Percentiles rank a stretch among this genome's conserved stretches.
phyloP scores from a whole-genome alignment of 2,888 invertebrate species.

The Melolontha melolontha region DNA sequence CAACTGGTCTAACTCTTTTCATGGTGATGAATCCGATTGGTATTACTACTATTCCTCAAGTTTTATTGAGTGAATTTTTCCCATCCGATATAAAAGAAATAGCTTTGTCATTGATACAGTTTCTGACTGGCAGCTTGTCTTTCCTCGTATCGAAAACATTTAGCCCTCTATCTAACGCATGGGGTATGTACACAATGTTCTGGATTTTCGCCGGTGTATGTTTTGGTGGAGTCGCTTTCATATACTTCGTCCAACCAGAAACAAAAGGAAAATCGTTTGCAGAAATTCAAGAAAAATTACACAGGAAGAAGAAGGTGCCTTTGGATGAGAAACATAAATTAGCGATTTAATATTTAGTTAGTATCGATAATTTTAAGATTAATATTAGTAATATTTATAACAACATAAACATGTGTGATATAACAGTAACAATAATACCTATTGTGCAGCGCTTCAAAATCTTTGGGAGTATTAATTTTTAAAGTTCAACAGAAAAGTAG shows the following conservation, averaged over 20 bases:
- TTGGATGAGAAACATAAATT: too few species aligned
- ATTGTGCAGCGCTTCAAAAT: too few species aligned
- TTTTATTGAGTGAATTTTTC: constrained; percentile 74
- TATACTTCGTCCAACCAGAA: constrained; percentile 71
- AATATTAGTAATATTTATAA: too few species aligned
- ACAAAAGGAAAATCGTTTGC: constrained; percentile 73
- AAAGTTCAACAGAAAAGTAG: too few species aligned
- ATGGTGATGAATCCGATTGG: constrained; percentile 72
- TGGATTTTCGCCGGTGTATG: constrained; percentile 70
- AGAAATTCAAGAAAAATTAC: constrained; percentile 71
- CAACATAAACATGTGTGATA: too few species aligned
- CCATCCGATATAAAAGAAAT: constrained; percentile 73
- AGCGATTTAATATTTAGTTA: too few species aligned
- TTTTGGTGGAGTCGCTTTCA: constrained; percentile 69
- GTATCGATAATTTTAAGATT: too few species aligned
- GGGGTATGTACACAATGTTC: constrained; percentile 72
- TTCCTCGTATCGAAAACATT: constrained; percentile 73
- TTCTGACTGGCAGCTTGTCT: constrained; percentile 69
- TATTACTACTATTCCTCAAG: constrained; percentile 72
- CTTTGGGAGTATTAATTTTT: too few species aligned
- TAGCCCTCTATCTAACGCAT: constrained; percentile 68
- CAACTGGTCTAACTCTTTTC: constrained; percentile 70
- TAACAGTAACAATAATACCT: too few species aligned
- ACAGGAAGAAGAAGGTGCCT: constrained; percentile 51
- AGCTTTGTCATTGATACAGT: constrained; percentile 71